Evolutionary conservation across 2,797 vertebrate species (phyloP), one percentile per base, ranked within the genome.

Genomic region (Xiphorhynchus erythropygius): DNA sequence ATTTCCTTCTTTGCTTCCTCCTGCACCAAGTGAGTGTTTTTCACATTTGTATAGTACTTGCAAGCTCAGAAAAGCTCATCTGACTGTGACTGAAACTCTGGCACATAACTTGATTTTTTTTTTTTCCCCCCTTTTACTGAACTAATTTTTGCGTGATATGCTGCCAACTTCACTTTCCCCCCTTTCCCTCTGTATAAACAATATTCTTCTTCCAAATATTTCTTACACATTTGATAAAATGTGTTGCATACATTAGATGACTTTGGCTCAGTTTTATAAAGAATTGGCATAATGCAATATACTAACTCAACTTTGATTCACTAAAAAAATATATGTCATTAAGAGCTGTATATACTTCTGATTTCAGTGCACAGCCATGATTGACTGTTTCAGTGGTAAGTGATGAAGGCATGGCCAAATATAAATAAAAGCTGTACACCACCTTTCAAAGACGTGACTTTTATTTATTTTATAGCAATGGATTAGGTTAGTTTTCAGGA

Each of bases 1-100:
- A 94, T 97, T 97, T 97, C 95, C 96, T 95, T 87, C 95, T 96
- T 90, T 5, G 49, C 90, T 96, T 97, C 96, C 96, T 94, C 70
- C 81, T 90, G 75, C 87, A 95, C 85, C 77, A 79, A 95, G 81
- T 85, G 83, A 4, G 0, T 94, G 94, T 90, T 97, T 97, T 96
- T 96, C 87, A 89, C 94, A 96, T 97, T 96, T 95, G 89, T 88
- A 14, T 56, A 90, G 83, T 93, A 84, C 93, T 96, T 95, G 83
- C 87, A 94, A 94, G 59, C 93, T 97, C 96, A 96, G 95, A 96
- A 96, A 95, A 96, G 93, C 93, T 94, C 93, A 68, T 96, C 90
- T 91, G 80, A 95, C 95, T 97, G 70, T 93, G 93, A 93, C 94
- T 80, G 91, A 95, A 93, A 90, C 90, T 90, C 74, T 97, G 95